Evolutionary conservation across 2,113 vertebrate genomes (phyloP).

Genomic region (Tiliqua scincoides): DNA sequence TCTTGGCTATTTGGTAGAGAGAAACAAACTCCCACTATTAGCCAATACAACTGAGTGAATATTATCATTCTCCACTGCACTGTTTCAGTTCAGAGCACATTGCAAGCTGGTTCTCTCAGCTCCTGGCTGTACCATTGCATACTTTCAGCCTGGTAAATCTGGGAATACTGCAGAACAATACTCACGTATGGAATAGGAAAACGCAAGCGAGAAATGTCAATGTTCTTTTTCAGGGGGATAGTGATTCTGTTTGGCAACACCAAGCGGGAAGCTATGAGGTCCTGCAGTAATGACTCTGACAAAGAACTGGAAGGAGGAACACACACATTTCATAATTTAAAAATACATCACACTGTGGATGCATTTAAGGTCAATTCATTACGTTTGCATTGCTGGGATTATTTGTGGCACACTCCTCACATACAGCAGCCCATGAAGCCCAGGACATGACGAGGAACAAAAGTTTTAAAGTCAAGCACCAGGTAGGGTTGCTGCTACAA

Average conservation of each 20-base stretch:
- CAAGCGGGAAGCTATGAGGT: conserved; percentile 89
- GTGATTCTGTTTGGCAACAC: conserved; percentile 96
- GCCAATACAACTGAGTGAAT: background rate
- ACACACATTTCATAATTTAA: background rate
- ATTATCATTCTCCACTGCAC: background rate
- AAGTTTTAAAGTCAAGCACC: background rate
- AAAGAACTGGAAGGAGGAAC: conserved; percentile 76
- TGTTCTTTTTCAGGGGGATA: conserved; percentile 88
- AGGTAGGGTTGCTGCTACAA: background rate
- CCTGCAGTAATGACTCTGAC: conserved; percentile 86
- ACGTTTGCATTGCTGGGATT: background rate
- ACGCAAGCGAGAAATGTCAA: conserved; percentile 88
- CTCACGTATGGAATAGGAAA: conserved; percentile 92
- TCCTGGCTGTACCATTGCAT: background rate
- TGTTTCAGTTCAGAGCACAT: background rate
- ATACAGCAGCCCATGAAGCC: background rate
- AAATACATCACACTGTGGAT: background rate
- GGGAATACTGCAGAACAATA: conserved; percentile 13
- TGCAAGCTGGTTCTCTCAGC: background rate
- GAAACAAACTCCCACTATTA: background rate
- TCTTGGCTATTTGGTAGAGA: too few species aligned
- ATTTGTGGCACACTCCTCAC: background rate
- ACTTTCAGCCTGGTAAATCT: background rate
- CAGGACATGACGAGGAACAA: background rate
- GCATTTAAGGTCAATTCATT: background rate